Percentiles rank a stretch among this genome's conserved stretches.
These are phyloP conservation scores for Nothobranchius kuhntae DNA, from an alignment of 2,113 vertebrate genomes.

Conservation along the genomic window DNA sequence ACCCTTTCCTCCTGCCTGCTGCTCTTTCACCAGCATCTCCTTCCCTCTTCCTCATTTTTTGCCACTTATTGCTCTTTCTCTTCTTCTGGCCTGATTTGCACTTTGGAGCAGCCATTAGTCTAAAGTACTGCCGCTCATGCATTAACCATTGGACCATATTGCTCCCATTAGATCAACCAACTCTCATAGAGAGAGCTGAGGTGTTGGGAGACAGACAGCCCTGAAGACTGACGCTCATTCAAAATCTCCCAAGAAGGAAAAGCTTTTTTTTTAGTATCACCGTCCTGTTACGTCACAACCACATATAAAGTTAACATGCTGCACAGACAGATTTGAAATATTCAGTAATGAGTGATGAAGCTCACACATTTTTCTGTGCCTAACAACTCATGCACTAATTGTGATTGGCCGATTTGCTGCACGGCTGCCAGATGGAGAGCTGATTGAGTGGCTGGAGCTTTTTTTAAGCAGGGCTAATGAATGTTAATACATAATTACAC, in stretches of 20 bases:
- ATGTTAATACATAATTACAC: conserved; percentile 45
- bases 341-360: conserved; percentile 39
- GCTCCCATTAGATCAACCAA: conserved; percentile 53
- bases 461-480: conserved; percentile 50
- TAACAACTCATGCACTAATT: conserved; percentile 36
- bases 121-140: conserved; percentile 58
- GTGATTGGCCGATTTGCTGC: conserved; percentile 56
- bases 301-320: conserved; percentile 12
- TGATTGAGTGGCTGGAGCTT: conserved; percentile 27
- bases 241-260: conserved; percentile 22
- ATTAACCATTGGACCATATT: conserved; percentile 65
- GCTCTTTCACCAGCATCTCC: conserved; percentile 1
- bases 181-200: conserved; percentile 31
- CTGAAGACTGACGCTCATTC: conserved; percentile 16
- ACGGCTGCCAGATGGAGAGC: conserved; percentile 38
- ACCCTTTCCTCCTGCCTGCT: not conserved
- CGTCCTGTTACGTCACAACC: conserved; percentile 10
- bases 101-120: conserved; percentile 61
- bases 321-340: conserved; percentile 25
- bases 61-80: conserved; percentile 33
- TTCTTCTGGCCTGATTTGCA: conserved; percentile 39
- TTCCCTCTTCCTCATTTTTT: not conserved
- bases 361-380: conserved; percentile 12
- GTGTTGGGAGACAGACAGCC: conserved; percentile 33
- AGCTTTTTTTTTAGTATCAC: conserved; percentile 6